Conservation (phyloP, 2,888 invertebrate species). For the Spodoptera exigua region DNA sequence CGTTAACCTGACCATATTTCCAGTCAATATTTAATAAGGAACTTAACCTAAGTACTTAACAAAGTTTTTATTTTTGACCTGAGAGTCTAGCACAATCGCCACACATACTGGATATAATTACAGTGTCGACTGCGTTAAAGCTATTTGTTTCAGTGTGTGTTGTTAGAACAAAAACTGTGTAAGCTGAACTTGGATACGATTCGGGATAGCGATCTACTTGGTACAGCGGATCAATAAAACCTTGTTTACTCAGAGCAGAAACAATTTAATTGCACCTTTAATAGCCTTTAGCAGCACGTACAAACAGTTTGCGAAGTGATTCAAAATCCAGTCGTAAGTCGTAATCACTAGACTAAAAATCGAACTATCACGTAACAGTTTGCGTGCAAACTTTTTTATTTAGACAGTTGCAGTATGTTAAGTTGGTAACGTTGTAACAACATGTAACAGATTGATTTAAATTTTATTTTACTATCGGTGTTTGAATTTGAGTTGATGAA, state of each 20-base stretch:
- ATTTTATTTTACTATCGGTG: constrained; percentile 23
- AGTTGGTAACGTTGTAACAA: constrained; percentile 16
- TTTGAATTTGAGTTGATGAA: background rate
- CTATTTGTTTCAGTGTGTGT: background rate
- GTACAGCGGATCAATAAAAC: constrained; percentile 47
- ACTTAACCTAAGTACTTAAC: no score
- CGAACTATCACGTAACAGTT: constrained; percentile 33
- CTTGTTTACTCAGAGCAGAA: constrained; percentile 43
- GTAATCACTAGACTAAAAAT: constrained; percentile 35
- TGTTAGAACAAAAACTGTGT: background rate
- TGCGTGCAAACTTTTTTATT: constrained; percentile 43
- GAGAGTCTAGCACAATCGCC: no score
- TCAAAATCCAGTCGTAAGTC: constrained; percentile 25
- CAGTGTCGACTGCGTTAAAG: background rate
- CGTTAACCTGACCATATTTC: no score
- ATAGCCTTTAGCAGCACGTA: constrained; percentile 26
- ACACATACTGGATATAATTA: no score
- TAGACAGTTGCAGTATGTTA: constrained; percentile 10
- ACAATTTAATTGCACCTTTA: constrained; percentile 50
- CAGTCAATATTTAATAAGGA: no score
- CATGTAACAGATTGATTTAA: constrained; percentile 13
- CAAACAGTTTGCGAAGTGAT: constrained; percentile 41
- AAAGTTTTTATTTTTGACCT: no score
- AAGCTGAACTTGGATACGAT: constrained; percentile 2
- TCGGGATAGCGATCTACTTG: constrained; percentile 13